These are phyloP conservation scores for Melanotaenia parkinsoni DNA, from an alignment of 2,797 vertebrate species.

Conservation along the genomic window DNA sequence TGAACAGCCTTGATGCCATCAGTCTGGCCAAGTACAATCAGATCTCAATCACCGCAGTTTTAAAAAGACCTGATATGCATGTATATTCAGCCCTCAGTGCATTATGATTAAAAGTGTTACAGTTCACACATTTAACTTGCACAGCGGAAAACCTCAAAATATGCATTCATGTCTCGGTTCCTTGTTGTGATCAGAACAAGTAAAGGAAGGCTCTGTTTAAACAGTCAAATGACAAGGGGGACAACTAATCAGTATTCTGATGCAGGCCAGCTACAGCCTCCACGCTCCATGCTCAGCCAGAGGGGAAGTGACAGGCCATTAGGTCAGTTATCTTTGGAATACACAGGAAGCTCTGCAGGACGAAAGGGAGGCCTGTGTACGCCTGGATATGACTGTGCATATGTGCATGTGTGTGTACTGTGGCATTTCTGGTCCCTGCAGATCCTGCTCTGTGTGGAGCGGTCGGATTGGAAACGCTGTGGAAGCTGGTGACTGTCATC, in stretches of 20 bases:
- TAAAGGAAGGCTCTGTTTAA: slow-evolving; percentile 61
- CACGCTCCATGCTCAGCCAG: slow-evolving; percentile 54
- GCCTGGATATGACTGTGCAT: slow-evolving; percentile 46
- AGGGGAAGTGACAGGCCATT: slow-evolving; percentile 72
- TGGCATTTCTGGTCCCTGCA: slow-evolving; percentile 69
- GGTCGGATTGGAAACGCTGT: slow-evolving; percentile 65
- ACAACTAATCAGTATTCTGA: slow-evolving; percentile 74
- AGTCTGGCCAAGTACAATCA: background rate
- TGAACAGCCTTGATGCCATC: background rate
- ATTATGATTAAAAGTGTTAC: background rate
- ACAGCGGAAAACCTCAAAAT: slow-evolving; percentile 11
- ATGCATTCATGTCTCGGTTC: slow-evolving; percentile 25
- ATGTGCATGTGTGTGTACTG: slow-evolving; percentile 26
- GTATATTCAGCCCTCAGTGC: background rate
- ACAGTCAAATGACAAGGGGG: slow-evolving; percentile 40
- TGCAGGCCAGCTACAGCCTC: slow-evolving; percentile 56
- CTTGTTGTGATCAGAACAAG: slow-evolving; percentile 31
- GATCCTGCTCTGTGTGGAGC: slow-evolving; percentile 58
- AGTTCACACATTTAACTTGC: background rate
- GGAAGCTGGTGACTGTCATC: slow-evolving; percentile 74
- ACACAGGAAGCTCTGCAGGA: slow-evolving; percentile 74
- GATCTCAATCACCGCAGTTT: slow-evolving; percentile 18
- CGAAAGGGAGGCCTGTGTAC: slow-evolving; percentile 55
- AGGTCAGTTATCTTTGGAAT: slow-evolving; percentile 79
- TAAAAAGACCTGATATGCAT: slow-evolving; percentile 20